A percentile compares a stretch with the other conserved stretches of the same genome.
These are phyloP conservation scores for Pachyramphus minor DNA, from an alignment of 2,113 vertebrate species.

Conservation along the genomic window DNA sequence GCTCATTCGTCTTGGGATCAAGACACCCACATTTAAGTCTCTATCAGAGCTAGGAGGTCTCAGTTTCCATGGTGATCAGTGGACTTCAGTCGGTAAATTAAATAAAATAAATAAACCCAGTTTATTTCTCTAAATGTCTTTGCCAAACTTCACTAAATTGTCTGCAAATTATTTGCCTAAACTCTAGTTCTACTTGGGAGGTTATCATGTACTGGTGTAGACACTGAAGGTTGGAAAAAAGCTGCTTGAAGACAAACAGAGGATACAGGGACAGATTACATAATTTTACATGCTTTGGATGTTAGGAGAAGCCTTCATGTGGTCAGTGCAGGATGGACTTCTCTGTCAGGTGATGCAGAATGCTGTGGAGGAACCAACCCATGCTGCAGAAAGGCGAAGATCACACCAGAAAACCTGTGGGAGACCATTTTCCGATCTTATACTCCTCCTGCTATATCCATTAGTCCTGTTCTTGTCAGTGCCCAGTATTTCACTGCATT, in stretches of 20 bases:
- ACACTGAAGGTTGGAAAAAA: not conserved
- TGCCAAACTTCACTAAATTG: not conserved
- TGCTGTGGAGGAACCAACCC: not conserved
- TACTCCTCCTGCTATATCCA: accelerated
- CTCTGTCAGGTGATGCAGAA: not conserved
- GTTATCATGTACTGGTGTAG: not conserved
- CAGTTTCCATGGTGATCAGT: not conserved
- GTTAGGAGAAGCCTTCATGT: accelerated
- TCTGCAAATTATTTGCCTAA: not conserved
- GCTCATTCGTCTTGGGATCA: not conserved
- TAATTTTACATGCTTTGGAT: not conserved
- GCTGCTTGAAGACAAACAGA: not conserved
- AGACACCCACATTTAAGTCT: not conserved
- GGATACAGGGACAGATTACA: too few species aligned
- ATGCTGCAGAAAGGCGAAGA: not conserved
- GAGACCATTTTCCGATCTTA: not conserved
- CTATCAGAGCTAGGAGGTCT: not conserved
- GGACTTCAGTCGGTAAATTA: not conserved
- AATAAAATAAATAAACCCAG: not conserved
- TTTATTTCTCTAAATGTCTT: not conserved
- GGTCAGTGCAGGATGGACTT: not conserved
- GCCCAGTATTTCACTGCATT: not conserved
- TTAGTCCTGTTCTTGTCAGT: not conserved
- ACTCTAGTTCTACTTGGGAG: not conserved
- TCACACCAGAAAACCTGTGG: not conserved